phyloP scores from a whole-genome alignment of 1,140 invertebrate genomes.

The honey bee (Apis mellifera) region DNA sequence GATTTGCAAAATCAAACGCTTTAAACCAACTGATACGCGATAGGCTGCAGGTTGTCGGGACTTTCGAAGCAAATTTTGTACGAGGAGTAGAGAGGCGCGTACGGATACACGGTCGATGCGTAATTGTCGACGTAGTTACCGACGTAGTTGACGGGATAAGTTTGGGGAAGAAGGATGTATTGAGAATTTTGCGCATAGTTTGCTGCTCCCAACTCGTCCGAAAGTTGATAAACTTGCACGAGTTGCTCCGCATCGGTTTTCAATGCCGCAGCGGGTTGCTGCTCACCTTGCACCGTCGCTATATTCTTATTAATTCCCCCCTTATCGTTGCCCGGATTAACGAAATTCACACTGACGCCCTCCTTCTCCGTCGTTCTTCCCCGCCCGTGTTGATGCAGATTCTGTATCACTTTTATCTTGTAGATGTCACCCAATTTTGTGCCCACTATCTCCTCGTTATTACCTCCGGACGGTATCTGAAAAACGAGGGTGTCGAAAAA shows the following conservation, averaged over 20 bases:
- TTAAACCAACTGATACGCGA: background rate
- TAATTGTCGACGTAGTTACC: background rate
- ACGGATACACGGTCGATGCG: background rate
- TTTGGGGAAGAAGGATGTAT: background rate
- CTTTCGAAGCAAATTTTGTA: background rate
- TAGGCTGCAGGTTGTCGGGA: background rate
- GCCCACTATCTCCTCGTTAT: background rate
- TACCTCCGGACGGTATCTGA: fast-evolving
- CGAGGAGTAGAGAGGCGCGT: background rate
- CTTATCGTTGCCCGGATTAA: no score
- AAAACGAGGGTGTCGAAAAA: background rate
- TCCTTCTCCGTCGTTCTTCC: background rate
- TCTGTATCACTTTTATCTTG: background rate
- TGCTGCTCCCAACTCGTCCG: no score
- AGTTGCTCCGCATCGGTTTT: background rate
- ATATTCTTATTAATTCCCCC: background rate
- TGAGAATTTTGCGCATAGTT: background rate
- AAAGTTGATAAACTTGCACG: background rate
- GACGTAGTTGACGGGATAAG: background rate
- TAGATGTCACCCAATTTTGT: background rate
- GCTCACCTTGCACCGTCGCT: no score
- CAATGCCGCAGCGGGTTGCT: background rate
- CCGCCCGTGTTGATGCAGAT: background rate
- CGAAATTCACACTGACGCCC: background rate
- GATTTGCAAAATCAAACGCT: slow-evolving; percentile 32